Evolutionary conservation across 1,140 invertebrate genomes (phyloP), one percentile per base, ranked within the genome.

Genomic region (Batillaria attramentaria): DNA sequence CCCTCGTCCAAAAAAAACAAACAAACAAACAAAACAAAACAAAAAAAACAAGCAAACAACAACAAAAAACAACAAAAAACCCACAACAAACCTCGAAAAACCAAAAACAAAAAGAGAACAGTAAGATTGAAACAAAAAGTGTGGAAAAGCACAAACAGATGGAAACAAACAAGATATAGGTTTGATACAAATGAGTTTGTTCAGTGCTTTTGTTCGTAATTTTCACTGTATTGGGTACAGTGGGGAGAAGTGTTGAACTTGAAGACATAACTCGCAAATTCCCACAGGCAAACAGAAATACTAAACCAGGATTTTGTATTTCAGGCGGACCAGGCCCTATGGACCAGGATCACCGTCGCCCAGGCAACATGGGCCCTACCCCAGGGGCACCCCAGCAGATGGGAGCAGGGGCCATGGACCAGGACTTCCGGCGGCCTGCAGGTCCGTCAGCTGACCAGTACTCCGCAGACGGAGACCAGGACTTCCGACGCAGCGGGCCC

Each of bases 401-500:
- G 57, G 39, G 41, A 41, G 74, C 20, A 31, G 60, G 10, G 41
- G 70, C 54, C 57, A 62, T 57, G 70, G 80, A 39, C 68, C 65
- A 24, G 33, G 81, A 81, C 69, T 72, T 54, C 57, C 74, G 33
- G 60, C 69, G 35, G 43, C 41, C 41, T 42, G 65, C 42, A 62
- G 74, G 65, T 65, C 69, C 42, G 31, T 37, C 54, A 72, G 31
- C 60, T 69, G 37, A 80, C 73, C 28, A 73, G 70, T 57, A 72
- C 82, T 37, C 57, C 72, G 54, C 33, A 31, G 75, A 77, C 60
- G 75, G 73, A 6, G 81, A 82, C 41, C 35, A 60, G 39, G 78
- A 79, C 69, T 69, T 82, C 24, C 68, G 78, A 68, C 68, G 24
- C 72, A 62, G 33, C 77, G 46, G 69, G 66, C 76, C 41, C 60